Conservation (phyloP, 2,113 vertebrate species). For the Emberiza fucata region DNA sequence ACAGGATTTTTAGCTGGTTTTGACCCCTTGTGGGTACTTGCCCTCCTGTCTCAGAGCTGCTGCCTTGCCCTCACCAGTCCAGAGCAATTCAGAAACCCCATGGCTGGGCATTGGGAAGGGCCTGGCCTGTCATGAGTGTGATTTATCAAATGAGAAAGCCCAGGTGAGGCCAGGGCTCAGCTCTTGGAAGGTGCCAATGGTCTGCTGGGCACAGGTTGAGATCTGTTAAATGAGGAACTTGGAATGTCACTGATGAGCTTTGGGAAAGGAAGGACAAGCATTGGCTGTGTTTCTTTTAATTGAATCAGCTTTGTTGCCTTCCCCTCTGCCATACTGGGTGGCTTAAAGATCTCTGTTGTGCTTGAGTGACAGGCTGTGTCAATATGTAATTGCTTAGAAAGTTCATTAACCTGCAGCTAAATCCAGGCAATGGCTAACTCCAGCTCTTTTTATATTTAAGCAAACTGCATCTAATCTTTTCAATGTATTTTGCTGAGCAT, state of each 20-base stretch:
- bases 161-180: neutral
- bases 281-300: neutral
- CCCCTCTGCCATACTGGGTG: neutral
- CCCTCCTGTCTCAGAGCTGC: neutral
- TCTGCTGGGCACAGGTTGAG: neutral
- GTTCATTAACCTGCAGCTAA: slow-evolving; percentile 46
- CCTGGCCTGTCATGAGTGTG: neutral
- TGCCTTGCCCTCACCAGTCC: neutral
- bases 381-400: slow-evolving; percentile 17
- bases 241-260: neutral
- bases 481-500: slow-evolving; percentile 59
- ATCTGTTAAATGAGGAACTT: neutral
- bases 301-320: slow-evolving; percentile 7
- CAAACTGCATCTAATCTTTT: slow-evolving; percentile 44
- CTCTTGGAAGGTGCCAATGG: neutral
- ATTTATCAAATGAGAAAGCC: neutral
- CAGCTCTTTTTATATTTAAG: slow-evolving; percentile 43
- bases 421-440: slow-evolving; percentile 46
- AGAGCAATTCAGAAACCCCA: neutral
- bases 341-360: slow-evolving; percentile 34
- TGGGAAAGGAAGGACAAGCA: neutral
- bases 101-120: neutral
- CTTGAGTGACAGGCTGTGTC: slow-evolving; percentile 57
- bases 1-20: neutral
- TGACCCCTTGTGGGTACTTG: neutral